Conservation (phyloP, 2,888 invertebrate species). For the Exocentrus adspersus region DNA sequence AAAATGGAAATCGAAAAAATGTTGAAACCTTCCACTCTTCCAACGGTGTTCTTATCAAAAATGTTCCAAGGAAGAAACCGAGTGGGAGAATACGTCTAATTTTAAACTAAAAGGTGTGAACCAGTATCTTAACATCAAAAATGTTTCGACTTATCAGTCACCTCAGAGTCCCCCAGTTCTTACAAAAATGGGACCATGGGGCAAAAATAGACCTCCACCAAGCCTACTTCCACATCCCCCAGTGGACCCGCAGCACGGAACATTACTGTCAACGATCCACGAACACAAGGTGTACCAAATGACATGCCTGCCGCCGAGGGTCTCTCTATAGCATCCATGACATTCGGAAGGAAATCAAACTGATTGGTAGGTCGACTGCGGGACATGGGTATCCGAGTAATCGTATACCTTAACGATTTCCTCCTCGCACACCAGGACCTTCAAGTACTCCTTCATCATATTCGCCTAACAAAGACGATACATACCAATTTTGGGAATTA, state of each 20-base stretch:
- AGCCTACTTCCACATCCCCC: no score
- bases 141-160: constrained; percentile 32
- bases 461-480: neutral
- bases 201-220: constrained; percentile 28
- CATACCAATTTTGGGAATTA: neutral
- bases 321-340: constrained; percentile 32
- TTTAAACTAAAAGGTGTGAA: constrained; percentile 33
- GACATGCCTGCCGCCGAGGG: constrained; percentile 32
- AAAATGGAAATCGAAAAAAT: constrained; percentile 11
- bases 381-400: neutral
- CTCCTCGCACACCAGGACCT: neutral
- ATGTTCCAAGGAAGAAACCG: constrained; percentile 28
- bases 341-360: constrained; percentile 31
- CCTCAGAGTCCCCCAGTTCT: constrained; percentile 26
- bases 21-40: constrained; percentile 15
- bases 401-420: neutral
- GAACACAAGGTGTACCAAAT: constrained; percentile 16
- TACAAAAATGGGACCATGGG: constrained; percentile 1
- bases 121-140: constrained; percentile 23
- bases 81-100: constrained; percentile 29
- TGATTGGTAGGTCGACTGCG: constrained; percentile 30
- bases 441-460: neutral
- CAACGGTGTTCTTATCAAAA: constrained; percentile 28
- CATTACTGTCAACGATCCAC: constrained; percentile 5
- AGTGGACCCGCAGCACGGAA: no score